Percentiles rank a stretch among this genome's conserved stretches.
Evolutionary conservation across 2,113 vertebrate genomes (phyloP).

Genomic region (Platichthys stellatus): DNA sequence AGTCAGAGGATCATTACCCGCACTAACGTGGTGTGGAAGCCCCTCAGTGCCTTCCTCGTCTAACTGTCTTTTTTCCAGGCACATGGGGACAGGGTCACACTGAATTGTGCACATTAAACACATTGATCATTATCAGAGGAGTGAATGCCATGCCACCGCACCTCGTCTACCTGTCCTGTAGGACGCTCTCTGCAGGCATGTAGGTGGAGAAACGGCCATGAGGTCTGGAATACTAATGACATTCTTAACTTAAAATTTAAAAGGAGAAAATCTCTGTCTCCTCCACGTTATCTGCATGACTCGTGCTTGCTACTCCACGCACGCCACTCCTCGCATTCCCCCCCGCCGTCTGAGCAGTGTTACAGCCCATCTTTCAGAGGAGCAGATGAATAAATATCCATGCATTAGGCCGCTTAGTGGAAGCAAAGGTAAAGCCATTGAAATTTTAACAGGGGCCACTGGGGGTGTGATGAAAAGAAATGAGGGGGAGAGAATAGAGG

Average conservation of each 20-base stretch:
- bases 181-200: constrained; percentile 3
- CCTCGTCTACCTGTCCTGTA: neutral
- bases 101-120: neutral
- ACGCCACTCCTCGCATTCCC: constrained; percentile 10
- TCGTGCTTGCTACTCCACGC: constrained; percentile 34
- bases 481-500: constrained; percentile 11
- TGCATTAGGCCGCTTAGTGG: constrained; percentile 30
- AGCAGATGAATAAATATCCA: constrained; percentile 66
- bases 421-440: constrained; percentile 32
- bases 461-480: constrained; percentile 23
- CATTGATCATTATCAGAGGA: constrained; percentile 40
- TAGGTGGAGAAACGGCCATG: neutral
- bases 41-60: too few species aligned
- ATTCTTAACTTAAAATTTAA: neutral
- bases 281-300: constrained; percentile 17
- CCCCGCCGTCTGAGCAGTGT: constrained; percentile 21
- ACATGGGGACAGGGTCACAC: neutral
- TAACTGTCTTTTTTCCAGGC: neutral
- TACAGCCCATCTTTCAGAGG: constrained; percentile 32
- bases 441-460: neutral
- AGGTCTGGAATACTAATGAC: constrained; percentile 36
- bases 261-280: neutral
- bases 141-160: neutral
- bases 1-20: constrained; percentile 29
- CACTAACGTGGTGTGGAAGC: neutral